These are phyloP conservation scores for Chaetodon auriga DNA, from an alignment of 2,113 vertebrate species.

Conservation along the genomic window DNA sequence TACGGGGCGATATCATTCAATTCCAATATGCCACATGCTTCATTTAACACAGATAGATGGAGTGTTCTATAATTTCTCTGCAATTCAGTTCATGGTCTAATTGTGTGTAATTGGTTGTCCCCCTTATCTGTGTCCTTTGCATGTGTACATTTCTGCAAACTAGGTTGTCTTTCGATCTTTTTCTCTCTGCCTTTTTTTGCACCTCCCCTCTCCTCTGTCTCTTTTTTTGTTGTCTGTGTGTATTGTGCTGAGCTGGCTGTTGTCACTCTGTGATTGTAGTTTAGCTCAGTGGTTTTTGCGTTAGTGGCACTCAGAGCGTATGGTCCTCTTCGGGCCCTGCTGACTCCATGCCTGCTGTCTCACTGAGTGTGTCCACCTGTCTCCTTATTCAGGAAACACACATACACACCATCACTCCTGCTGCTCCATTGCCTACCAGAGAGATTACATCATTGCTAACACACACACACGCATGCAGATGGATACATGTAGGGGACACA, in stretches of 20 bases:
- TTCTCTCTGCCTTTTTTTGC: slow-evolving; percentile 23
- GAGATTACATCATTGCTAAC: slow-evolving; percentile 63
- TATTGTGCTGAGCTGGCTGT: slow-evolving; percentile 76
- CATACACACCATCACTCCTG: slow-evolving; percentile 28
- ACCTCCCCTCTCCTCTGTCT: slow-evolving; percentile 12
- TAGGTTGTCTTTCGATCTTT: slow-evolving; percentile 29
- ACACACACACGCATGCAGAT: slow-evolving; percentile 48
- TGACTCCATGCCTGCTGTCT: slow-evolving; percentile 66
- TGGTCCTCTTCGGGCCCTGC: slow-evolving; percentile 59
- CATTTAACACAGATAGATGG: neutral
- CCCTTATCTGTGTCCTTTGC: slow-evolving; percentile 29
- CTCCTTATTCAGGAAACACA: slow-evolving; percentile 49
- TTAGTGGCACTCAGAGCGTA: slow-evolving; percentile 51
- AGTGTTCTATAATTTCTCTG: slow-evolving; percentile 20
- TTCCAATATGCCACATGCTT: neutral
- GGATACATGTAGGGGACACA: slow-evolving; percentile 55
- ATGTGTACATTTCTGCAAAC: slow-evolving; percentile 36
- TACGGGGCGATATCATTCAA: neutral
- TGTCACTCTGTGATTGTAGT: slow-evolving; percentile 60
- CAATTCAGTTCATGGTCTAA: slow-evolving; percentile 39
- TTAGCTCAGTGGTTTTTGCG: slow-evolving; percentile 57
- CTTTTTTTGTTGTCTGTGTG: slow-evolving; percentile 45
- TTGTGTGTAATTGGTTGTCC: slow-evolving; percentile 29
- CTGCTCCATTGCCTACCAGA: slow-evolving; percentile 35
- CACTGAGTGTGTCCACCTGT: slow-evolving; percentile 73